phyloP scores from a whole-genome alignment of 1,140 invertebrate species.

The Neelides sp. region DNA sequence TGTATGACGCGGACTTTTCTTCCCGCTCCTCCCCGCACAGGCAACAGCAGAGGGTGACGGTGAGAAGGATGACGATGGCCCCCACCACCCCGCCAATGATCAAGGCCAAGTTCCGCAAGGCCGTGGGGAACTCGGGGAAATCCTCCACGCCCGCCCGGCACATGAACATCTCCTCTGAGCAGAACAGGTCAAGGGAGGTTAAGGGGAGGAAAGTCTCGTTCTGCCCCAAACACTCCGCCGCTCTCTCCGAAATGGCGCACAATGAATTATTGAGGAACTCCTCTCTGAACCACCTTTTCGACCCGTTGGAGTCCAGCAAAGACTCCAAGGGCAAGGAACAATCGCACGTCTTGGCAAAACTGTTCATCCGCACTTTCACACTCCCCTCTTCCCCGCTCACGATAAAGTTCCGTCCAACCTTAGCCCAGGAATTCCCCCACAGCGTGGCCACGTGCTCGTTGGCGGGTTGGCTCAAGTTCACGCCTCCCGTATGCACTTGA shows the following conservation, averaged over 20 bases:
- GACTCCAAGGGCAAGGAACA: conserved; percentile 15
- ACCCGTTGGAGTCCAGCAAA: conserved; percentile 12
- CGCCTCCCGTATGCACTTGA: conserved; percentile 17
- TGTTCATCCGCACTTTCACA: conserved; percentile 17
- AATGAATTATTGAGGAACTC: conserved; percentile 19
- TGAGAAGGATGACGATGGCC: conserved; percentile 21
- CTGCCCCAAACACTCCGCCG: conserved; percentile 11
- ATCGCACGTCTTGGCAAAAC: conserved; percentile 15
- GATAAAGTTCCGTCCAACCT: conserved; percentile 23
- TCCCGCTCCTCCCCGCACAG: conserved; percentile 10
- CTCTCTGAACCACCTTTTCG: conserved; percentile 22
- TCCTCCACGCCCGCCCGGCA: conserved; percentile 21
- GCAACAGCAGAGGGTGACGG: conserved; percentile 24
- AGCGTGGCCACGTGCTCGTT: conserved; percentile 2
- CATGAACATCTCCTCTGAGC: conserved; percentile 13
- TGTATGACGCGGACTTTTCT: not conserved
- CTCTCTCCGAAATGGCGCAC: conserved; percentile 21
- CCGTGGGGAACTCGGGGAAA: conserved; percentile 18
- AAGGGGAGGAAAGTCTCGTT: conserved; percentile 1
- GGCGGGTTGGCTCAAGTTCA: conserved; percentile 21
- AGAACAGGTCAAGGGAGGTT: conserved; percentile 1
- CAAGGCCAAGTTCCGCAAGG: conserved; percentile 22
- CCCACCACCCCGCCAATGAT: conserved; percentile 23
- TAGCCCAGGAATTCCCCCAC: conserved; percentile 20
- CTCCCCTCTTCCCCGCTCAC: conserved; percentile 11